phyloP scores from a whole-genome alignment of 2,888 invertebrate genomes.

The Hoplodrina blanda region DNA sequence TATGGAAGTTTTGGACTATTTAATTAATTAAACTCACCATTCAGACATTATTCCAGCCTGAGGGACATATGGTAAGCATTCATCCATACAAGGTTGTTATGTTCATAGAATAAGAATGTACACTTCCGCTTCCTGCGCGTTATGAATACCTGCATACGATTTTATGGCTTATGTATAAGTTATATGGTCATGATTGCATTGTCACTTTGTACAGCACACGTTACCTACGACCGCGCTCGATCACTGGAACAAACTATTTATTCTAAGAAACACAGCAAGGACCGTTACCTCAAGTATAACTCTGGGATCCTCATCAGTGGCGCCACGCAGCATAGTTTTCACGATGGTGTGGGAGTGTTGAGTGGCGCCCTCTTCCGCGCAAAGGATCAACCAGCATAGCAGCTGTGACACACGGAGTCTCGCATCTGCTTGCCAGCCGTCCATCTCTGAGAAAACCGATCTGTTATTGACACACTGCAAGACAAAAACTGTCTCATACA shows the following conservation, averaged over 20 bases:
- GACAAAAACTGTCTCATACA: neutral
- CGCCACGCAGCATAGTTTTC: constrained; percentile 88
- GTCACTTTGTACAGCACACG: neutral
- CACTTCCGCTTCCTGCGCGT: no score
- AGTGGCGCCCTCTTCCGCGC: constrained; percentile 94
- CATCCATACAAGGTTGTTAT: no score
- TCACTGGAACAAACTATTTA: no score
- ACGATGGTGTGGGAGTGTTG: constrained; percentile 92
- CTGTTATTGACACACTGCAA: neutral
- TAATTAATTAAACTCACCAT: no score
- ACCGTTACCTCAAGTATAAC: constrained; percentile 89
- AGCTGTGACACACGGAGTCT: constrained; percentile 94
- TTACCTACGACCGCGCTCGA: neutral
- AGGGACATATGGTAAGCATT: no score
- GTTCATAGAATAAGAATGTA: no score
- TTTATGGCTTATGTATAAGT: no score
- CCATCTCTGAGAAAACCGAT: constrained; percentile 90
- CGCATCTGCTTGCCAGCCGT: constrained; percentile 94
- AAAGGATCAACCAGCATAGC: constrained; percentile 93
- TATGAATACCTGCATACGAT: no score
- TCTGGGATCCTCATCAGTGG: constrained; percentile 92
- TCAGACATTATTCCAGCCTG: no score
- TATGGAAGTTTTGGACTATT: no score
- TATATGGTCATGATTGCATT: no score
- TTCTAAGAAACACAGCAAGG: neutral